Base-by-base conservation (phyloP, 2,113 vertebrate genomes). In the Echinops telfairi region DNA sequence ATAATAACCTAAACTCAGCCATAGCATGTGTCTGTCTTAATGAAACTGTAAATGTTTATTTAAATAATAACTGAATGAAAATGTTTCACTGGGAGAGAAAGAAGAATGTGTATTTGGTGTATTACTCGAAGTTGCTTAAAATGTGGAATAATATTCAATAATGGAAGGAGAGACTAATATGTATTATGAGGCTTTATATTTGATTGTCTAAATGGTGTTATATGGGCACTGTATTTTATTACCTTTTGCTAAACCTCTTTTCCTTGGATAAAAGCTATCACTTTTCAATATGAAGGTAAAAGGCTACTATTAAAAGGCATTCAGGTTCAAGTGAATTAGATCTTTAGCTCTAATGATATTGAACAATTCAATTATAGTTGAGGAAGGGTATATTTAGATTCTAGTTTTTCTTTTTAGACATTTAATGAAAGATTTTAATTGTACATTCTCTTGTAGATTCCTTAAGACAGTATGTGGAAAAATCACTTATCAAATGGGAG, bases 401-500 rank as follows among this genome's bases (percentile, higher is more conserved):
- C 40, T 43, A 84, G 31, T 31, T 95, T 79, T 86, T n/a, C 76
- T 92, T 92, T 83, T 95, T 53, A 95, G 33, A 90, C 95, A 53
- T 92, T 12, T 75, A 84, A 92, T 88, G 53, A 95, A 73, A 62
- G 15, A 29, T 89, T 95, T 94, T 90, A 95, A 78, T 73, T 97
- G 94, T 91, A 68, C 14, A 68, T 66, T 43, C 9, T 92, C 78
- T 95, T 94, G 38, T 95, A 96, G 90, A 79, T 93, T 97, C 38
- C 77, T 92, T 93, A 93, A 87, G 94, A 95, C 79, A 95, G 40
- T 88, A 94, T 97, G 85, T 96, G 94, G 96, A 97, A 75, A 82
- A 78, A 92, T 93, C 94, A 95, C 86, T 94, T 86, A 92, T 82
- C 0, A n/a, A 87, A 90, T 7, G 85, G 43, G 97, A 97, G 97